phyloP scores from a whole-genome alignment of 2,113 vertebrate species.

The Dicerorhinus sumatrensis region DNA sequence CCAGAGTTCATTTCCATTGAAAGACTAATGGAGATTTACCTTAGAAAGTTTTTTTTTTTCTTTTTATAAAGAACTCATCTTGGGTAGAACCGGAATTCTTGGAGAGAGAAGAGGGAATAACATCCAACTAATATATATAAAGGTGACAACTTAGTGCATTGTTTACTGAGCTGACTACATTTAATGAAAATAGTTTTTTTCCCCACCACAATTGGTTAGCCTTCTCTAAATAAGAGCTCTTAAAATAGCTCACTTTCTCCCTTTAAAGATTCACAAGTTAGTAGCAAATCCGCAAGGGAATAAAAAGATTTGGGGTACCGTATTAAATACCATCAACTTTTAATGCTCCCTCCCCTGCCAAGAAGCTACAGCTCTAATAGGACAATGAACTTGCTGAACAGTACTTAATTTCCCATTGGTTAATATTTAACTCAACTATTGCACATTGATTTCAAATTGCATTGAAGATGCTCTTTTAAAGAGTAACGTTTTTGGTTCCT shows the following conservation, averaged over 20 bases:
- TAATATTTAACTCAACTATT: not conserved
- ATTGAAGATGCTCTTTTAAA: conserved; percentile 19
- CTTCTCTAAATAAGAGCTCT: conserved; percentile 26
- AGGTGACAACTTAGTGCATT: not conserved
- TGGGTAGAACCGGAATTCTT: not conserved
- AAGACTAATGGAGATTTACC: not conserved
- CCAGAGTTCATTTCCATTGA: not conserved
- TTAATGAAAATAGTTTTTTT: not conserved
- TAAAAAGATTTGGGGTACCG: not conserved
- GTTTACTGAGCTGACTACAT: not conserved
- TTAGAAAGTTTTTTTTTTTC: not conserved
- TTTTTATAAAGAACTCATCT: not conserved
- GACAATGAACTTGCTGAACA: conserved; percentile 31
- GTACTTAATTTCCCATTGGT: conserved; percentile 43
- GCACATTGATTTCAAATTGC: not conserved
- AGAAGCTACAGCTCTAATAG: not conserved
- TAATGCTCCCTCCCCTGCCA: not conserved
- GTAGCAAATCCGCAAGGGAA: conserved; percentile 50
- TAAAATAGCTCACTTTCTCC: conserved; percentile 54
- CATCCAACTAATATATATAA: not conserved
- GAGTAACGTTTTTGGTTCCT: not conserved
- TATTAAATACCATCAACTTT: conserved; percentile 42
- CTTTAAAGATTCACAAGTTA: conserved; percentile 64
- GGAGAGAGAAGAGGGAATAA: not conserved
- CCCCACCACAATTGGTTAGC: not conserved